Percentiles rank a stretch among this genome's conserved stretches.
phyloP scores from a whole-genome alignment of 2,797 vertebrate species.

The Champsocephalus esox region DNA sequence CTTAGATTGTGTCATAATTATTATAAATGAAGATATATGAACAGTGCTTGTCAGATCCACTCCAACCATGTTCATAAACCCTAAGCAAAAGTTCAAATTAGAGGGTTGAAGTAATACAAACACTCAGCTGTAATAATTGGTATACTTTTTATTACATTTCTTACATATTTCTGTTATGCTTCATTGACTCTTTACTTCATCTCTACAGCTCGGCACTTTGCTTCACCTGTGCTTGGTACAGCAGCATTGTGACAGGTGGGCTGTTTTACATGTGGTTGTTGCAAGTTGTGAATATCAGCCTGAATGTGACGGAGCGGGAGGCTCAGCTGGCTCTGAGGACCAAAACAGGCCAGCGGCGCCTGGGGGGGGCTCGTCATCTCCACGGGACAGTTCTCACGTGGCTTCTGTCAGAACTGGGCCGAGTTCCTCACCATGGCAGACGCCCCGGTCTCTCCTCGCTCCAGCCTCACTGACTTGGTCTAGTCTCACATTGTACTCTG shows the following conservation, averaged over 20 bases:
- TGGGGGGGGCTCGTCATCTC: constrained; percentile 91
- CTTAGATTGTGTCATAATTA: neutral
- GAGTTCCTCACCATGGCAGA: constrained; percentile 91
- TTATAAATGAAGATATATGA: neutral
- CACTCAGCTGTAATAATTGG: neutral
- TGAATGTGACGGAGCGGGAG: constrained; percentile 96
- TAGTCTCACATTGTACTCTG: constrained; percentile 58
- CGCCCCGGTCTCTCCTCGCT: constrained; percentile 38
- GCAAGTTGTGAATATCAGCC: constrained; percentile 95
- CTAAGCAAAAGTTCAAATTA: neutral
- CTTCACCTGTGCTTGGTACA: constrained; percentile 98
- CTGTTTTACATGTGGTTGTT: constrained; percentile 91
- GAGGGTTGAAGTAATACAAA: neutral
- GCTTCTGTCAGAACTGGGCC: constrained; percentile 92
- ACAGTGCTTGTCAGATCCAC: neutral
- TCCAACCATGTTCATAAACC: neutral
- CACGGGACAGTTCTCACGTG: constrained; percentile 89
- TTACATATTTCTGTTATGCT: neutral
- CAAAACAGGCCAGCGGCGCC: constrained; percentile 86
- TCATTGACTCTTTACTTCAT: neutral
- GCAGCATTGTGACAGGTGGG: constrained; percentile 90
- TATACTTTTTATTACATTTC: neutral
- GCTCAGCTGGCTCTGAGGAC: constrained; percentile 91
- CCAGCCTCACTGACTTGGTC: constrained; percentile 75
- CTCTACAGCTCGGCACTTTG: constrained; percentile 90